Evolutionary conservation across 2,888 invertebrate genomes (phyloP).

Genomic region (Drosophila atripex): DNA sequence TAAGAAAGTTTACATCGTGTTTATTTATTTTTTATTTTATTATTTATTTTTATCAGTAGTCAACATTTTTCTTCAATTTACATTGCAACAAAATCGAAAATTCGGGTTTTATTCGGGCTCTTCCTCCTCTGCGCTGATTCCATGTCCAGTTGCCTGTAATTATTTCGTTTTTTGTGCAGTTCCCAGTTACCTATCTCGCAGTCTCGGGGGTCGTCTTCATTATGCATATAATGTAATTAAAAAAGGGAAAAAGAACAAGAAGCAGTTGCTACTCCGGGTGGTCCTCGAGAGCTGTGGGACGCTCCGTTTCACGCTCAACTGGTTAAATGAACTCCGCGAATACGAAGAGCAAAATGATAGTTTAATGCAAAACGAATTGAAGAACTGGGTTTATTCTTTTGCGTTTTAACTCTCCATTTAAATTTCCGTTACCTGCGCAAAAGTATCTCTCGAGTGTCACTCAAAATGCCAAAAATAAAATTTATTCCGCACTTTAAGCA

Average conservation of each 20-base stretch:
- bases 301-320: conserved; percentile 36
- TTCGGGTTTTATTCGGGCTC: conserved; percentile 1
- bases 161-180: conserved; percentile 52
- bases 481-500: conserved; percentile 46
- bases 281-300: conserved; percentile 48
- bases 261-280: conserved; percentile 56
- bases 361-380: conserved; percentile 20
- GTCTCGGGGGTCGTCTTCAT: conserved; percentile 63
- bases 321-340: conserved; percentile 22
- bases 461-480: conserved; percentile 20
- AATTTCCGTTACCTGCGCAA: conserved; percentile 16
- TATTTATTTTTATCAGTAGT: background rate
- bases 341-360: conserved; percentile 4
- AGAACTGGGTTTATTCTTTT: conserved; percentile 11
- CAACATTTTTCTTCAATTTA: background rate
- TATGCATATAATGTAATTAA: conserved; percentile 78
- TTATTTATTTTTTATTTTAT: no score
- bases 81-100: background rate
- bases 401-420: conserved; percentile 4
- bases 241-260: conserved; percentile 51
- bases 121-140: conserved; percentile 60
- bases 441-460: conserved; percentile 33
- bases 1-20: background rate
- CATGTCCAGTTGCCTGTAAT: conserved; percentile 65
- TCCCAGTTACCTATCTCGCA: conserved; percentile 27